A percentile compares a stretch with the other conserved stretches of the same genome.
phyloP scores from a whole-genome alignment of 2,888 invertebrate species.

The Synanthedon andrenaeformis region DNA sequence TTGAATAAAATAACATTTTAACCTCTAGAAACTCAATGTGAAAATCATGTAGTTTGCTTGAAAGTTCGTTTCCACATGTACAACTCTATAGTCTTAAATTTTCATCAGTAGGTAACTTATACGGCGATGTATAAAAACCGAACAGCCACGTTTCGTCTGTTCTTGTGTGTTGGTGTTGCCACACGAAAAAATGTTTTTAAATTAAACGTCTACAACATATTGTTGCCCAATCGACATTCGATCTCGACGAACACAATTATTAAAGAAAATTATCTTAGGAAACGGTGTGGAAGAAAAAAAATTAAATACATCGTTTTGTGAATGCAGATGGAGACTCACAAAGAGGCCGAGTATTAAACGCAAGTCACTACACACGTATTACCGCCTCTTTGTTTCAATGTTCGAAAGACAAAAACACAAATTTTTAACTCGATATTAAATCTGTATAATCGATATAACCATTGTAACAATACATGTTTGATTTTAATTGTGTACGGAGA shows the following conservation, averaged over 20 bases:
- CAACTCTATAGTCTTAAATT: slow-evolving; percentile 7
- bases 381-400: slow-evolving; percentile 57
- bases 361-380: slow-evolving; percentile 69
- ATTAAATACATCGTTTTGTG: slow-evolving; percentile 46
- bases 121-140: slow-evolving; percentile 13
- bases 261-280: slow-evolving; percentile 54
- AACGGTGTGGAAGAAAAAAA: slow-evolving; percentile 32
- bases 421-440: slow-evolving; percentile 35
- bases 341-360: slow-evolving; percentile 37
- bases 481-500: slow-evolving; percentile 27
- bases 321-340: slow-evolving; percentile 49
- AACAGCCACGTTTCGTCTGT: slow-evolving; percentile 10
- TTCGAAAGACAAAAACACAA: slow-evolving; percentile 47
- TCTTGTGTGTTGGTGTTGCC: slow-evolving; percentile 8
- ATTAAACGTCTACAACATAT: slow-evolving; percentile 15
- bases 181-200: slow-evolving; percentile 25
- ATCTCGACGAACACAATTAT: slow-evolving; percentile 39
- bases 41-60: no score
- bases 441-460: slow-evolving; percentile 32
- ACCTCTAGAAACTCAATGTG: no score
- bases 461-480: slow-evolving; percentile 46
- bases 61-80: slow-evolving; percentile 12
- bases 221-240: slow-evolving; percentile 25
- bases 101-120: slow-evolving; percentile 12
- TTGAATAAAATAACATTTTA: no score